Evolutionary conservation across 2,113 vertebrate species (phyloP), one percentile per base, ranked within the genome.

Genomic region (Oncorhynchus kisutch): DNA sequence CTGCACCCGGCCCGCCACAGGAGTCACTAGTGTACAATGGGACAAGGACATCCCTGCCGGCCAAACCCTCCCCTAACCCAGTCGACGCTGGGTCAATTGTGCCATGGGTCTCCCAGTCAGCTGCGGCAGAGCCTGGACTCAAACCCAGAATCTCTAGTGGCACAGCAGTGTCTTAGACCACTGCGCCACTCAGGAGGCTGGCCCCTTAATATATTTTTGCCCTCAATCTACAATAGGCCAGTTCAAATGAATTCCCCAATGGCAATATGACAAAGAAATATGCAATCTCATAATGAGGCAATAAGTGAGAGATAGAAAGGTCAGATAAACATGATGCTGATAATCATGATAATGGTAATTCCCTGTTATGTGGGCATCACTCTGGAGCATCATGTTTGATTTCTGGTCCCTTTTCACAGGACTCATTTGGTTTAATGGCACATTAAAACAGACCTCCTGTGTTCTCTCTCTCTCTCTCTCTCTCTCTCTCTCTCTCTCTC

Each of bases 341-440:
- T 79, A 67, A 78, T 78, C 77, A 85, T 85, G 84, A 88, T 76
- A 79, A 64, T 24, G 78, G 62, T 86, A 78, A 84, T 86, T 84
- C 73, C 20, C 67, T 73, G 20, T 1, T 72, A 45, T 66, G 51
- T 77, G 78, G 83, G 86, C 77, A 76, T 74, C 72, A 70, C 78
- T 88, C 78, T 29, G 77, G 78, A 86, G 84, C 78, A 75, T 72
- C 51, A 4, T 72, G 84, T 83, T 85, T 91, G 85, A 88, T 85
- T 88, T 83, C 80, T 83, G 84, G 83, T 89, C 78, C 85, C 81
- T 83, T 86, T 79, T 85, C 87, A 86, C 81, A 88, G 78, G 82
- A 88, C 76, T 84, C 84, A 83, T 89, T 81, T 83, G 87, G 75
- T 83, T 82, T 91, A 88, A 91, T 89, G 87, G 88, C 78, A 77